Evolutionary conservation across 2,797 vertebrate species (phyloP).

Genomic region (Sternarchorhynchus goeldii): DNA sequence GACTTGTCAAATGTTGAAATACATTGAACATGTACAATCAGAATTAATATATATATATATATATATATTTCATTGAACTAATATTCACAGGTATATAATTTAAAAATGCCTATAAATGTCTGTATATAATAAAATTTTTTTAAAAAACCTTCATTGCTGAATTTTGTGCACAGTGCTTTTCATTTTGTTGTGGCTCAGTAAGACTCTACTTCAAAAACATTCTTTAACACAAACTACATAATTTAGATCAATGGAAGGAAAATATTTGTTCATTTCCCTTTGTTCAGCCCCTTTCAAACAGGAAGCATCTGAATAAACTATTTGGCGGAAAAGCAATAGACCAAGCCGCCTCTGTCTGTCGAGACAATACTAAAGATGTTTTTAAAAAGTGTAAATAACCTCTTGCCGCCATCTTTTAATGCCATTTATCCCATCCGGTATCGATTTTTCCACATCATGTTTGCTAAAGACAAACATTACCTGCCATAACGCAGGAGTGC

Average conservation of each 20-base stretch:
- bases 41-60: neutral
- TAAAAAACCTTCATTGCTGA: no score
- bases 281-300: conserved; percentile 24
- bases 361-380: conserved; percentile 56
- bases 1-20: neutral
- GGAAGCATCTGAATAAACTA: conserved; percentile 47
- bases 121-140: no score
- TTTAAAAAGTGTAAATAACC: conserved; percentile 65
- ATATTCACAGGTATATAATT: neutral
- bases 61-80: neutral
- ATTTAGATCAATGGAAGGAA: conserved; percentile 13
- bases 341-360: conserved; percentile 43
- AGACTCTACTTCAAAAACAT: conserved; percentile 4
- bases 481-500: conserved; percentile 75
- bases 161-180: neutral
- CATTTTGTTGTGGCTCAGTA: neutral
- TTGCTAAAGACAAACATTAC: conserved; percentile 81
- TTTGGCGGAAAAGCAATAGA: conserved; percentile 24
- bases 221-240: neutral
- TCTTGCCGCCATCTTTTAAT: conserved; percentile 59
- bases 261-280: conserved; percentile 26
- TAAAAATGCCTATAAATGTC: neutral
- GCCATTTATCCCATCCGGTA: conserved; percentile 68
- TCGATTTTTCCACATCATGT: conserved; percentile 75
- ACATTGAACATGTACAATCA: no score